phyloP scores from a whole-genome alignment of 53 echinoderm and acorn worm species.

The Holothuria leucospilota region DNA sequence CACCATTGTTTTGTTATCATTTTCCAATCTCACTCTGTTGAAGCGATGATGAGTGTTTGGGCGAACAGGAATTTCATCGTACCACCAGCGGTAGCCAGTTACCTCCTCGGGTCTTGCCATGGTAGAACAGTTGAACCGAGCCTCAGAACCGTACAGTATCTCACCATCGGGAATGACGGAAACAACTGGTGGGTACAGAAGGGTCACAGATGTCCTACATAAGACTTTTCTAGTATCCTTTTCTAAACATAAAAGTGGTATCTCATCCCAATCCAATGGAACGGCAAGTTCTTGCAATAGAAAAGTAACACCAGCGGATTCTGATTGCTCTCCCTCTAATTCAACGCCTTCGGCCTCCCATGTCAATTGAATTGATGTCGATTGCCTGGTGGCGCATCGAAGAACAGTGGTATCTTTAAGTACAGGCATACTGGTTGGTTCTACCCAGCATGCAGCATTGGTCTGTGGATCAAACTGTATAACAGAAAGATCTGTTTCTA shows the following conservation, averaged over 20 bases:
- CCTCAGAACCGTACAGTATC: slow-evolving; percentile 32
- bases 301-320: neutral
- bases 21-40: slow-evolving; percentile 6
- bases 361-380: neutral
- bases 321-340: neutral
- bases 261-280: neutral
- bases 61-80: neutral
- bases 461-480: slow-evolving; percentile 15
- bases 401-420: neutral
- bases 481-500: slow-evolving; percentile 1
- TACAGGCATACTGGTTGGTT: neutral
- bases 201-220: slow-evolving; percentile 29
- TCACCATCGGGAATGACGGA: slow-evolving; percentile 2
- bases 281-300: neutral
- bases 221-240: neutral
- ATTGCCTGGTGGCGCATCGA: neutral
- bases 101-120: neutral
- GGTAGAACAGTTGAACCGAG: slow-evolving; percentile 23
- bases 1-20: slow-evolving; percentile 24
- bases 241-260: neutral
- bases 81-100: slow-evolving; percentile 16
- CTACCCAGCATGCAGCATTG: slow-evolving; percentile 31
- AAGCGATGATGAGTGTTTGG: slow-evolving; percentile 21
- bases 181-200: neutral
- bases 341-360: neutral